These are phyloP conservation scores for Callionymus lyra DNA, from an alignment of 2,113 vertebrate species.

Conservation along the genomic window DNA sequence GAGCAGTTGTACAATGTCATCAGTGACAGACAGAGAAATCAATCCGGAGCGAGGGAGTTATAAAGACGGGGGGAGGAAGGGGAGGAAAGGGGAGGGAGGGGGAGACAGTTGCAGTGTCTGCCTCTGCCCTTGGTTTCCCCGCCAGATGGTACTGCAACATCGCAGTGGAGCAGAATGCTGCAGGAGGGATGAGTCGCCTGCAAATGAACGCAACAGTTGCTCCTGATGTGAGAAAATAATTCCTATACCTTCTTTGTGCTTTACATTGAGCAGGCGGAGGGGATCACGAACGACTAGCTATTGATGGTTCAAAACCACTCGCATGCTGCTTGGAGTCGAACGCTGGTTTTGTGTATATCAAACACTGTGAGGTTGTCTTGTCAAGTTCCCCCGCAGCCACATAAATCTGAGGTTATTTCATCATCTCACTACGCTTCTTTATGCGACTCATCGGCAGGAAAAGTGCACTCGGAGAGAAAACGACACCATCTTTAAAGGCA, in stretches of 20 bases:
- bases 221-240: conserved; percentile 30
- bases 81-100: conserved; percentile 4
- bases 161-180: conserved; percentile 40
- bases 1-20: conserved; percentile 53
- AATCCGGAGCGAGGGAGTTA: conserved; percentile 20
- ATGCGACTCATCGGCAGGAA: too few relatives aligned
- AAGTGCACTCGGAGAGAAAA: too few relatives aligned
- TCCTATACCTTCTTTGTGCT: conserved; percentile 45
- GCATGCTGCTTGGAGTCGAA: conserved; percentile 47
- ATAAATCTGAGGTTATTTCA: too few relatives aligned
- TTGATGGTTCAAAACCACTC: conserved; percentile 44
- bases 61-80: background rate
- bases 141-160: conserved; percentile 61
- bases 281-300: conserved; percentile 40
- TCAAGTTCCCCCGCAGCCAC: too few relatives aligned
- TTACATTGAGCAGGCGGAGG: conserved; percentile 32
- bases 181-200: conserved; percentile 44
- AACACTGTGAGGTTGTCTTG: too few relatives aligned
- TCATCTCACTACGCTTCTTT: too few relatives aligned
- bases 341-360: too few relatives aligned
- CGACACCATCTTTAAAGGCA: too few relatives aligned
- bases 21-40: conserved; percentile 51
- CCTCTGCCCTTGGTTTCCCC: conserved; percentile 29
- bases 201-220: conserved; percentile 44
- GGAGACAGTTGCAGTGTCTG: conserved; percentile 1